A percentile compares a stretch with the other conserved stretches of the same genome.
These are phyloP conservation scores for Serilophus lunatus DNA, from an alignment of 2,113 vertebrate genomes.

Conservation along the genomic window DNA sequence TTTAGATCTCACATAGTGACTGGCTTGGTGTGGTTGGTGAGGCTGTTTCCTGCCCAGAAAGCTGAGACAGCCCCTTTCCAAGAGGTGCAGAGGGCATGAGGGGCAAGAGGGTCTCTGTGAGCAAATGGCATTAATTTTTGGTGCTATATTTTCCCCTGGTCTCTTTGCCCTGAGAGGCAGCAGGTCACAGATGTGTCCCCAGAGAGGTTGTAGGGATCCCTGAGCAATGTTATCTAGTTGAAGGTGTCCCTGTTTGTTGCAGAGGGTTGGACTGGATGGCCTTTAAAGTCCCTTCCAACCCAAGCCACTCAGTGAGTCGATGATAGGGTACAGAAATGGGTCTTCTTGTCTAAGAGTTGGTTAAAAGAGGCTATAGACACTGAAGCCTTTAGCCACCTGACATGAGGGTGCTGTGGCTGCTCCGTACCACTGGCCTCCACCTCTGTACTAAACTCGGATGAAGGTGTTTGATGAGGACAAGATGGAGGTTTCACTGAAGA, in stretches of 20 bases:
- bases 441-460: neutral
- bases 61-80: neutral
- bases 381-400: neutral
- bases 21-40: neutral
- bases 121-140: neutral
- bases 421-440: accelerated
- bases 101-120: neutral
- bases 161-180: neutral
- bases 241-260: neutral
- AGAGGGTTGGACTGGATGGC: neutral
- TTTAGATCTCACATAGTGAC: neutral
- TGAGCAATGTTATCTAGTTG: neutral
- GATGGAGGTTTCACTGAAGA: accelerated
- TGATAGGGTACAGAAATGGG: neutral
- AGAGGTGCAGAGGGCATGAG: accelerated
- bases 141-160: neutral
- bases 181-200: accelerated
- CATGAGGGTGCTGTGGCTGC: neutral
- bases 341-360: neutral
- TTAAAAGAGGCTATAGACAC: neutral
- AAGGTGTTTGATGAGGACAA: neutral
- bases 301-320: too few relatives aligned
- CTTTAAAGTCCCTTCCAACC: neutral
- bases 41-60: neutral
- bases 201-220: neutral